Evolutionary conservation across 2,113 vertebrate species (phyloP), one percentile per base, ranked within the genome.

Genomic region (Oryzias woworae): DNA sequence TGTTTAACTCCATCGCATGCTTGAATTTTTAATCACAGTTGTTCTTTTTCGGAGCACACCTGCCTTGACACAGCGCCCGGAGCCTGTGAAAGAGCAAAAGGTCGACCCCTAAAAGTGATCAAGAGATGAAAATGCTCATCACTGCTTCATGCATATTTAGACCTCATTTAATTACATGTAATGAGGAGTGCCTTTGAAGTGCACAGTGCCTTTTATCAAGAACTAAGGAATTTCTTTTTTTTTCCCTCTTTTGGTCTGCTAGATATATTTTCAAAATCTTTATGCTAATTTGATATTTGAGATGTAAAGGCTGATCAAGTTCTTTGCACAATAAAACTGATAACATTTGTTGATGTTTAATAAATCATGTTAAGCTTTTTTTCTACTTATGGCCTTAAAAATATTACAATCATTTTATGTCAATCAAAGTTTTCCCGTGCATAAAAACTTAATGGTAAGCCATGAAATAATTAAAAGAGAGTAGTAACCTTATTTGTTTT

Each of bases 1-100:
- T 88, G 87, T 89, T 89, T 85, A 77, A 85, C 85, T 90, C 79
- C 75, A 62, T 80, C 66, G 65, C 82, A 74, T 58, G 73, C 84
- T 80, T 89, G 80, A 82, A 92, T 90, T 83, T 89, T 89, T 91
- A 90, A 92, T 90, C 83, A 85, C 72, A 50, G 18, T 71, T 58
- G 42, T 73, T 81, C 74, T 78, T 76, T 82, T 86, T 85, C 72
- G 73, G 73, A 72, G 74, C 80, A 74, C 81, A 84, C 81, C 79
- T 79, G 79, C 56, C 51, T 53, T 41, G 57, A 66, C 60, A 66
- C 47, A 20, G 73, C 16, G 58, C 70, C 58, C 64, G 42, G 57
- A 69, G 65, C 67, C 60, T 79, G 75, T 13, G 14, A 69, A 66
- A 73, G 78, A 81, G 73, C 72, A 73, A 85, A 83, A 85, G 78